Percentiles rank a stretch among this genome's conserved stretches.
Conservation (phyloP, 2,797 vertebrate species). For the Chlorospingus flavigularis region DNA sequence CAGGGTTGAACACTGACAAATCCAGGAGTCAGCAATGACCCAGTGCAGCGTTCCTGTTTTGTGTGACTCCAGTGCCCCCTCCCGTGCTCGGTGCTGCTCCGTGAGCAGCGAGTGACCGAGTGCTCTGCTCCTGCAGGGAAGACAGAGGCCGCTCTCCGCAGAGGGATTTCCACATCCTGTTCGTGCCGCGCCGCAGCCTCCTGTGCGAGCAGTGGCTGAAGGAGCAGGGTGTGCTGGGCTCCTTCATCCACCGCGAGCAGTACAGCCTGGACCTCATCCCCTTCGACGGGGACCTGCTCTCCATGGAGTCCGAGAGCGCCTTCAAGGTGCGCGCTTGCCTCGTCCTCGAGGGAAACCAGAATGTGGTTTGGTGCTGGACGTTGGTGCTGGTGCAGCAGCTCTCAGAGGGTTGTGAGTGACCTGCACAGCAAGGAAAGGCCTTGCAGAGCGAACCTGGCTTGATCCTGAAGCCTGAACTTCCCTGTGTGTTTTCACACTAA, state of each 20-base stretch:
- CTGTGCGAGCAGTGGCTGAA: conserved; percentile 94
- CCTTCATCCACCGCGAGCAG: conserved; percentile 91
- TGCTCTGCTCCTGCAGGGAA: conserved; percentile 73
- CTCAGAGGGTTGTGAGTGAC: not conserved
- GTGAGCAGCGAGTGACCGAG: rapidly evolving
- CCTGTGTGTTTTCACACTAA: not conserved
- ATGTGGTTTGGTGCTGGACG: not conserved
- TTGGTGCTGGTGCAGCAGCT: not conserved
- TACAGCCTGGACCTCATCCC: conserved; percentile 96
- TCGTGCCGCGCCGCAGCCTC: conserved; percentile 92
- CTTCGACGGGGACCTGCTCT: conserved; percentile 94
- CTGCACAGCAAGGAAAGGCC: not conserved
- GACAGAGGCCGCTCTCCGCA: conserved; percentile 83
- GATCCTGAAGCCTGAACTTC: not conserved
- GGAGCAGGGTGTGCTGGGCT: conserved; percentile 89
- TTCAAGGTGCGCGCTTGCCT: conserved; percentile 81
- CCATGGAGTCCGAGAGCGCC: conserved; percentile 95
- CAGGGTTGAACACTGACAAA: not conserved
- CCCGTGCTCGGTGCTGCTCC: rapidly evolving
- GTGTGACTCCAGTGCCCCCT: not conserved
- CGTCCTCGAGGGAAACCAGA: rapidly evolving
- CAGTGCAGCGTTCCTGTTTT: rapidly evolving
- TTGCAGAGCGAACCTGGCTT: not conserved
- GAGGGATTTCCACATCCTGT: conserved; percentile 94
- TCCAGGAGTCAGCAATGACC: rapidly evolving